These are phyloP conservation scores for Sandelia bainsii DNA, from an alignment of 2,797 vertebrate genomes.

Conservation along the genomic window DNA sequence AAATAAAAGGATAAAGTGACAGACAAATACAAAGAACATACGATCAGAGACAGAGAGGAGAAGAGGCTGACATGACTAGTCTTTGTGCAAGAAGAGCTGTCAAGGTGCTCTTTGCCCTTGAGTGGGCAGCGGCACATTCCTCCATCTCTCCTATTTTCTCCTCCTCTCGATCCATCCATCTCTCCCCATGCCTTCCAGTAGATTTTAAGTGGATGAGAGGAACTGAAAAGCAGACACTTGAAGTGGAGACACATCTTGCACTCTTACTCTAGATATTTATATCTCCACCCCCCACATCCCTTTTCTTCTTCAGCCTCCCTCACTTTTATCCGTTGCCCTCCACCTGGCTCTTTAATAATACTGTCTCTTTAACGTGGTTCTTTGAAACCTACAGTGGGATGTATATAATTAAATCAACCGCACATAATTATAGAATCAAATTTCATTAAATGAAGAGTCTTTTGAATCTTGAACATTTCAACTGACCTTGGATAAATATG, in stretches of 20 bases:
- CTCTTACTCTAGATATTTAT: slow-evolving; percentile 52
- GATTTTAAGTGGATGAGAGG: slow-evolving; percentile 50
- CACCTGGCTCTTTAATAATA: slow-evolving; percentile 15
- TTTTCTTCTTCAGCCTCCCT: not conserved
- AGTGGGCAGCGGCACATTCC: slow-evolving; percentile 67
- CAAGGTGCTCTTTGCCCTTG: slow-evolving; percentile 75
- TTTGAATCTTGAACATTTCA: no score
- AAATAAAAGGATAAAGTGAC: slow-evolving; percentile 17
- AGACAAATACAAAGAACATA: slow-evolving; percentile 15
- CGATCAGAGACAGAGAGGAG: slow-evolving; percentile 1
- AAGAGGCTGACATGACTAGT: slow-evolving; percentile 39
- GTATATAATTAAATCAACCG: not conserved
- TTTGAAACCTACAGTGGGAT: not conserved
- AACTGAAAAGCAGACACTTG: slow-evolving; percentile 52
- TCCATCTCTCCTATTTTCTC: slow-evolving; percentile 36
- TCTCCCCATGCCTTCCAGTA: slow-evolving; percentile 51
- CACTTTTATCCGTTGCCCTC: slow-evolving; percentile 15
- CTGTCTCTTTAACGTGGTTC: no score
- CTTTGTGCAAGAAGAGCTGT: slow-evolving; percentile 50
- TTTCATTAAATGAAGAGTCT: no score
- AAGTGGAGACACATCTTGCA: slow-evolving; percentile 50
- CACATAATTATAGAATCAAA: not conserved
- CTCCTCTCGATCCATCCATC: slow-evolving; percentile 50
- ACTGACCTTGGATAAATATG: not conserved
- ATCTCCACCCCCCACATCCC: slow-evolving; percentile 14